Evolutionary conservation across 1,140 invertebrate species (phyloP), one percentile per base, ranked within the genome.

Genomic region (Panonychus citri): DNA sequence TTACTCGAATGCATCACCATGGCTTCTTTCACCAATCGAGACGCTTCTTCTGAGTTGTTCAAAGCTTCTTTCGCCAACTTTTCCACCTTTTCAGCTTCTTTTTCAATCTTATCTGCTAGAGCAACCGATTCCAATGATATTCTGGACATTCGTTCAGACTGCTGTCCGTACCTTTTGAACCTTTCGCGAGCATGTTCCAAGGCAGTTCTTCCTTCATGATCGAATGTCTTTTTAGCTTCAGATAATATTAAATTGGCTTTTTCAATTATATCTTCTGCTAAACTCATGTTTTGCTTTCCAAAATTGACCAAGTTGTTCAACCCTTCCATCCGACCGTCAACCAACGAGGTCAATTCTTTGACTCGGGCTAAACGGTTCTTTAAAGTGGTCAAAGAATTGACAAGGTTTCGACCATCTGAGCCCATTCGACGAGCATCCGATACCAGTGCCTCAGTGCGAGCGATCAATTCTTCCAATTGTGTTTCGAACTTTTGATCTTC

Each of bases 61-160:
- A 80, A 76, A 0, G 87, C 86, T 61, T 81, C 78, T 58, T 82
- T 78, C 2, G 84, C 83, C 50, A 82, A 74, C 28, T 75, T 72
- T 60, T 79, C 76, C 57, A 93, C 84, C 59, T 79, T 78, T 42
- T 79, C 76, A 0, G 85, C 85, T 63, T 87, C 79, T 3, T 79
- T 76, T 50, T 75, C 78, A 57, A 81, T 76, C 70, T 78, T 73
- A 61, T 89, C 81, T 1, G 85, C 84, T 3, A 83, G 64, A 15
- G 76, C 67, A 24, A 88, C 75, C 3, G 90, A 85, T 66, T 89
- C 80, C 56, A 84, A 77, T 0, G 90, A 86, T 48, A 93, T 84
- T 17, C 79, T 74, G 1, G 87, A 87, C 83, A 95, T 93, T 62
- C 85, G 79, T 25, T 82, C 75, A 19, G 85, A 91, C 65, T 91